Conservation (phyloP, 1,140 invertebrate species). For the Lepidurus packardi region DNA sequence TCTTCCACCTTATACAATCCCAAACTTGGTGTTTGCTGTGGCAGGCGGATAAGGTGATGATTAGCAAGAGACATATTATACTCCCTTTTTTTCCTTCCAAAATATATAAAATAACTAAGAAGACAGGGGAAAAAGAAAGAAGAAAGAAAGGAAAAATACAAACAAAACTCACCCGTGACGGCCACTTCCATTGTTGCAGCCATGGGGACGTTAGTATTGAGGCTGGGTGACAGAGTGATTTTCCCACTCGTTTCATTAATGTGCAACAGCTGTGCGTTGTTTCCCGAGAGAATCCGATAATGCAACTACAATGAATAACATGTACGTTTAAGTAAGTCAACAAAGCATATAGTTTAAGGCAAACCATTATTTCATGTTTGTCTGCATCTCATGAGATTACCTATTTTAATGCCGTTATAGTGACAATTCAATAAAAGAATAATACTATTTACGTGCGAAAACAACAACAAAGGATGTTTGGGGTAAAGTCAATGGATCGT, state of each 20-base stretch:
- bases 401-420: no score
- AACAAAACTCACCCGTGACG: conserved; percentile 62
- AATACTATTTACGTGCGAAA: no score
- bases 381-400: no score
- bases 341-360: not conserved
- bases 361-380: no score
- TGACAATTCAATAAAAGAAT: no score
- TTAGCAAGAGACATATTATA: no score
- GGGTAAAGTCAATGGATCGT: no score
- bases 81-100: no score
- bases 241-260: conserved; percentile 78
- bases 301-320: conserved; percentile 45
- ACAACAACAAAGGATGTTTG: no score
- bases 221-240: conserved; percentile 77
- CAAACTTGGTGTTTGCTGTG: no score
- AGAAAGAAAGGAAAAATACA: not conserved
- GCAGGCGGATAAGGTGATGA: no score
- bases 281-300: conserved; percentile 81
- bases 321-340: not conserved
- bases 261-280: conserved; percentile 82
- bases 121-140: not conserved
- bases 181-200: conserved; percentile 89
- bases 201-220: conserved; percentile 94
- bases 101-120: not conserved
- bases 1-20: no score